Base-by-base conservation (phyloP, 2,113 vertebrate species). In the Hypomesus transpacificus region DNA sequence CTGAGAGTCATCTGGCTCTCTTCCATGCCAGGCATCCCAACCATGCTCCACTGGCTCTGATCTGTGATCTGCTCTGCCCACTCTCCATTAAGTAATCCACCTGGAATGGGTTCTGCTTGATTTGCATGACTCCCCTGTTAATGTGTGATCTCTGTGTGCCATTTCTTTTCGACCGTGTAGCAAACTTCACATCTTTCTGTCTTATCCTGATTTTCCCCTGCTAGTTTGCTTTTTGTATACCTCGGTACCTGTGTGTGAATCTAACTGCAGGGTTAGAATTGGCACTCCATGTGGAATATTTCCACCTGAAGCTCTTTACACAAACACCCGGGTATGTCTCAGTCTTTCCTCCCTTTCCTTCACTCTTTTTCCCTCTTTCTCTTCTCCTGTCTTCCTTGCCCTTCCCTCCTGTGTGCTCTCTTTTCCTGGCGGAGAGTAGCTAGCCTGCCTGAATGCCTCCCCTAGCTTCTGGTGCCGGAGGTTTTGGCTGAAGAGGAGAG, bases 401-500 rank as follows among this genome's bases (percentile, higher is more conserved):
- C 39, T 46, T 46, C 39, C 85, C 92, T 86, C 78, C 87, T 89
- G 85, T 83, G 56, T 84, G 82, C 69, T 80, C 61, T 80, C 80
- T 70, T 79, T 62, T 80, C 80, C 46, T 82, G 71, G 65, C 80
- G 88, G 92, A 91, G 91, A 94, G 92, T 95, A 98, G 95, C 94
- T 94, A 93, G 95, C 95, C 92, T 95, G 90, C 93, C 94, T 95
- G 94, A 96, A 92, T 92, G 88, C 94, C 86, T 96, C 93, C 92
- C 93, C 94, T 91, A 94, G 91, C 89, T 95, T 93, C 89, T 96
- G 95, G 94, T 95, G 95, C 93, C 95, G 92, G 88, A 91, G 93
- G 68, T 95, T 95, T 93, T 95, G 94, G 94, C 89, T 96, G 93
- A 96, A 94, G 95, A 96, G 94, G 93, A 96, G 95, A 97, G 95